Percentiles rank a stretch among this genome's conserved stretches.
These are phyloP conservation scores for Taeniopygia guttata DNA, from an alignment of 2,797 vertebrate species.

Conservation along the genomic window DNA sequence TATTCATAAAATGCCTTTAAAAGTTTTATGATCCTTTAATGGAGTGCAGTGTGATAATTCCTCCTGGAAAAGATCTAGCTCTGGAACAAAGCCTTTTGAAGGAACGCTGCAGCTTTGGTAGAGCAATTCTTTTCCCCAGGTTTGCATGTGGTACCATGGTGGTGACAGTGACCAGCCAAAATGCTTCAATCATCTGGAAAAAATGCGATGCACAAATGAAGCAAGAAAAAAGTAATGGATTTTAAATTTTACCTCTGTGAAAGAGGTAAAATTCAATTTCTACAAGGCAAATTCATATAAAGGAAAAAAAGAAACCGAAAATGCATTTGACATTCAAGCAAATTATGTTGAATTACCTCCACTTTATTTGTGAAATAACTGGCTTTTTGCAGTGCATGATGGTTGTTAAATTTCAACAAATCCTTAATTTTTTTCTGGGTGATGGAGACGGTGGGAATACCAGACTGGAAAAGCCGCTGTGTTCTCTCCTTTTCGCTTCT, in stretches of 20 bases:
- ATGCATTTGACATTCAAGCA: neutral
- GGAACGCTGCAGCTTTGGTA: neutral
- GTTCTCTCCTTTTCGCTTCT: neutral
- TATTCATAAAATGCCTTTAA: conserved; percentile 16
- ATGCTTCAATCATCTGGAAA: neutral
- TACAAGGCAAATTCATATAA: neutral
- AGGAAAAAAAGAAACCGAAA: neutral
- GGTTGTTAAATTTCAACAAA: neutral
- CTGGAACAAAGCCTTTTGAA: neutral
- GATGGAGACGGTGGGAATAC: neutral
- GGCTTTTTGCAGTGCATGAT: neutral
- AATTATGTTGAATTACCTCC: neutral
- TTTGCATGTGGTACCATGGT: neutral
- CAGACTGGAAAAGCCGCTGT: neutral
- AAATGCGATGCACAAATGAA: neutral
- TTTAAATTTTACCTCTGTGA: neutral
- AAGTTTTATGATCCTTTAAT: conserved; percentile 35
- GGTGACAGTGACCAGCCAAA: neutral
- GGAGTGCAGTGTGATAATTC: neutral
- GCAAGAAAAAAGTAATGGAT: neutral
- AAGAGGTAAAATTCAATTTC: neutral
- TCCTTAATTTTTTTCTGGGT: neutral
- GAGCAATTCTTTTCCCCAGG: neutral
- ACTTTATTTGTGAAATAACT: neutral
- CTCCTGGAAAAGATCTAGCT: neutral